phyloP scores from a whole-genome alignment of 2,888 invertebrate genomes.

The Steinernema carpocapsae region DNA sequence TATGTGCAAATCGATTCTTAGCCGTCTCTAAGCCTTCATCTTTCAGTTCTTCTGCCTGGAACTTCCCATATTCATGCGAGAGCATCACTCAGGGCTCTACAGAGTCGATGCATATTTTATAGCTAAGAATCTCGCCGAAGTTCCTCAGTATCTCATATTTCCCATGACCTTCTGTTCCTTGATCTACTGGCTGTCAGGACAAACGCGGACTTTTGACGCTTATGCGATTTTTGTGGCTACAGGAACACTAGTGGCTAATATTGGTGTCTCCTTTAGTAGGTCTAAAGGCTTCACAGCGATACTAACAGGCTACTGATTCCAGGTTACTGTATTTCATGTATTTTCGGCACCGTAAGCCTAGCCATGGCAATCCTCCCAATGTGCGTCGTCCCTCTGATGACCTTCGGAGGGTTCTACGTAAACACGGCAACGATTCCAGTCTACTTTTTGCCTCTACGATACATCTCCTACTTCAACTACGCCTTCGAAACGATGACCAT shows the following conservation, averaged over 20 bases:
- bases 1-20: conserved; percentile 75
- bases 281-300: not conserved
- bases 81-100: conserved; percentile 88
- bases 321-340: conserved; percentile 90
- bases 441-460: conserved; percentile 70
- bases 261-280: conserved; percentile 11
- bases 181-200: not conserved
- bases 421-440: conserved; percentile 76
- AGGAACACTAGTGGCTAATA: not conserved
- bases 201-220: not conserved
- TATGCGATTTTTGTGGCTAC: not conserved
- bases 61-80: conserved; percentile 84
- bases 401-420: conserved; percentile 93
- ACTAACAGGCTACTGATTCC: conserved; percentile 73
- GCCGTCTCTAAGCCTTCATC: not conserved
- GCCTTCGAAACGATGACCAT: conserved; percentile 69
- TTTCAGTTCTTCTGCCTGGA: conserved; percentile 74
- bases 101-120: conserved; percentile 88
- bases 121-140: conserved; percentile 81
- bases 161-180: not conserved
- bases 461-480: conserved; percentile 70
- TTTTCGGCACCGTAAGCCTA: conserved; percentile 78
- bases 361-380: conserved; percentile 89
- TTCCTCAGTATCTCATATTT: conserved; percentile 8
- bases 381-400: conserved; percentile 86